phyloP scores from a whole-genome alignment of 30 jellyfish, hydroid and myxozoan species.

The Chironex yamaguchii region DNA sequence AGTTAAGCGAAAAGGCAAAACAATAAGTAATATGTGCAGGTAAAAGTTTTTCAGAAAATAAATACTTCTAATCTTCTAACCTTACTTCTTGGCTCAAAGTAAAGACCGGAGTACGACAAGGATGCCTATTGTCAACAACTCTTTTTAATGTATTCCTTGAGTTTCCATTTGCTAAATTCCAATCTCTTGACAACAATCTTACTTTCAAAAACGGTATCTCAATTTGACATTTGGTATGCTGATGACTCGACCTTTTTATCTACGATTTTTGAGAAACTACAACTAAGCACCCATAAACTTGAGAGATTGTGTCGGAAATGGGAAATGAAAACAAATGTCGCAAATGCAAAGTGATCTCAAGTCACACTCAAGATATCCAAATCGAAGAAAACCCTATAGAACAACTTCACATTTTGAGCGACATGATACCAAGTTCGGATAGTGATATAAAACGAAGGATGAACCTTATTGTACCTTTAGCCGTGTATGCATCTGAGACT shows the following conservation, averaged over 20 bases:
- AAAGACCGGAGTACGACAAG: slow-evolving; percentile 72
- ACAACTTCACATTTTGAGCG: no score
- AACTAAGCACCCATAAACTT: slow-evolving; percentile 25
- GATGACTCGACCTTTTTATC: slow-evolving; percentile 58
- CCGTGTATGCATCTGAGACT: no score
- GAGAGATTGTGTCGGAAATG: slow-evolving; percentile 46
- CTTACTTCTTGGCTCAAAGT: slow-evolving; percentile 65
- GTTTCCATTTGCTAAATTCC: slow-evolving; percentile 5
- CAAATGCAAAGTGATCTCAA: neutral
- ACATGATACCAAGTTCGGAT: no score
- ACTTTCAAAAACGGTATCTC: slow-evolving; percentile 8
- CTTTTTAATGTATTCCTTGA: slow-evolving; percentile 48
- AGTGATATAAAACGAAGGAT: no score
- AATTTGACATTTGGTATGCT: slow-evolving; percentile 61
- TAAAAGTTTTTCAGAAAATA: no score
- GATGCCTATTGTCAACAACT: slow-evolving; percentile 62
- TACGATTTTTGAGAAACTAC: slow-evolving; percentile 21
- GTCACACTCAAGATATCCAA: neutral
- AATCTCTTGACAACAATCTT: neutral
- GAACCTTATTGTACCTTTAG: no score
- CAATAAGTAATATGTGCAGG: no score
- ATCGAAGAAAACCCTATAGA: slow-evolving; percentile 43
- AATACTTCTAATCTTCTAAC: no score
- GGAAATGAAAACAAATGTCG: slow-evolving; percentile 57
- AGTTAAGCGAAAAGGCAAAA: no score